Conservation (phyloP, 2,888 invertebrate species). For the Epinotia demarniana region DNA sequence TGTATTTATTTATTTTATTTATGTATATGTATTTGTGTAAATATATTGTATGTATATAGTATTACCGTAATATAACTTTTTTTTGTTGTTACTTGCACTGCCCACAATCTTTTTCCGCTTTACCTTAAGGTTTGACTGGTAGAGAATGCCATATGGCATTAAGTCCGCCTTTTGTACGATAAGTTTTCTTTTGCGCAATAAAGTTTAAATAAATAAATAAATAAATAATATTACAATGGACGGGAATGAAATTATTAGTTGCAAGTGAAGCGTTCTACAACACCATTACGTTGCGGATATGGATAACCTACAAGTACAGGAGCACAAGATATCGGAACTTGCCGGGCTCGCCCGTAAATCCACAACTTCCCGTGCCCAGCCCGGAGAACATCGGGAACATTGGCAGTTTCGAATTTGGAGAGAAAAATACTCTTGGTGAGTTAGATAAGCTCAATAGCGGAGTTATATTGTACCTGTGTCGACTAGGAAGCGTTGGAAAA, state of each 20-base stretch:
- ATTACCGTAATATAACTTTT: too few species aligned
- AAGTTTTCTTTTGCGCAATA: too few species aligned
- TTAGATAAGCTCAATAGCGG: conserved; percentile 22
- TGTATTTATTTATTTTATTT: too few species aligned
- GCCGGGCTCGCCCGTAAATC: conserved; percentile 24
- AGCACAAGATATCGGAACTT: conserved; percentile 28
- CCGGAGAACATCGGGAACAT: conserved; percentile 29
- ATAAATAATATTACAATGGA: too few species aligned
- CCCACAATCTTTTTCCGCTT: too few species aligned
- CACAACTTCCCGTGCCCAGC: conserved; percentile 30
- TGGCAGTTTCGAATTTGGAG: conserved; percentile 38
- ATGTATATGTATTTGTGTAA: too few species aligned
- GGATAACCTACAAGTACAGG: conserved; percentile 1
- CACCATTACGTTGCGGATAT: not conserved
- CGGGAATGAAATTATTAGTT: not conserved
- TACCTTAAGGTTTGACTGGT: too few species aligned
- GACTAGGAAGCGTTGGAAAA: not conserved
- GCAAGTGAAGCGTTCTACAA: not conserved
- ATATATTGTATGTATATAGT: too few species aligned
- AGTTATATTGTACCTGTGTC: conserved; percentile 7
- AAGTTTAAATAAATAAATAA: too few species aligned
- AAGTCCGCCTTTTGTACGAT: too few species aligned
- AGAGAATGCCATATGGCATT: too few species aligned
- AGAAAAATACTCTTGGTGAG: conserved; percentile 36
- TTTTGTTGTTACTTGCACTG: too few species aligned